A percentile compares a stretch with the other conserved stretches of the same genome.
Evolutionary conservation across 1,140 invertebrate species (phyloP).

Genomic region (Mycetomoellerius zeteki): DNA sequence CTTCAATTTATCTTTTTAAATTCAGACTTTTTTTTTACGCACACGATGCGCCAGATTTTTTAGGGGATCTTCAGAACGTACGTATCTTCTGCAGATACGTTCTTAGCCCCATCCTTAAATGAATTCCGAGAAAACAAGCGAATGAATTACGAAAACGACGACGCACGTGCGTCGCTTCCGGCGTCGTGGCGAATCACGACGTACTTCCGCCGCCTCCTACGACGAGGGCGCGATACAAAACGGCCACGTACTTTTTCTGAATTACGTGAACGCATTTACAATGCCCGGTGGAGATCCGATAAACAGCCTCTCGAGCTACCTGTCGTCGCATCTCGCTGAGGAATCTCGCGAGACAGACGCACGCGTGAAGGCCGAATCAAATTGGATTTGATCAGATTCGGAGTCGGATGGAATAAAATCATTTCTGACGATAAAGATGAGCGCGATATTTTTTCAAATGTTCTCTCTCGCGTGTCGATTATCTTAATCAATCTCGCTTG

Average conservation of each 20-base stretch:
- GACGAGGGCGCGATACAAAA: slow-evolving; percentile 61
- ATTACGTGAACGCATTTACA: slow-evolving; percentile 75
- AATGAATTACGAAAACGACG: slow-evolving; percentile 72
- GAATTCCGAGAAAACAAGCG: slow-evolving; percentile 67
- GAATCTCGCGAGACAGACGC: slow-evolving; percentile 23
- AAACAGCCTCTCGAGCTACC: slow-evolving; percentile 11
- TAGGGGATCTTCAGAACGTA: slow-evolving; percentile 6
- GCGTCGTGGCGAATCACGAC: slow-evolving; percentile 71
- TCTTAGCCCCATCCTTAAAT: slow-evolving; percentile 54
- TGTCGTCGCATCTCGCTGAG: slow-evolving; percentile 56
- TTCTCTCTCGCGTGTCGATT: not conserved
- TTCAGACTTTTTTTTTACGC: too few relatives aligned
- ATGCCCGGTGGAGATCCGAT: slow-evolving; percentile 66
- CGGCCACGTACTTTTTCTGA: slow-evolving; percentile 72
- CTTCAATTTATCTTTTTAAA: too few relatives aligned
- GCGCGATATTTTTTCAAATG: not conserved
- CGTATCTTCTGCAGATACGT: too few relatives aligned
- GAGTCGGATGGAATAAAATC: not conserved
- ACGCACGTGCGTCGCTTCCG: slow-evolving; percentile 77
- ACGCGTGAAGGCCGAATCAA: not conserved
- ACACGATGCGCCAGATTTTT: not conserved
- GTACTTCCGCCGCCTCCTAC: slow-evolving; percentile 61
- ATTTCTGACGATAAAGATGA: not conserved
- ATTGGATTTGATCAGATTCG: not conserved
- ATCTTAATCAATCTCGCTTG: not conserved